Base-by-base conservation (phyloP, 2,888 invertebrate species). In the Cybosia mesomella region DNA sequence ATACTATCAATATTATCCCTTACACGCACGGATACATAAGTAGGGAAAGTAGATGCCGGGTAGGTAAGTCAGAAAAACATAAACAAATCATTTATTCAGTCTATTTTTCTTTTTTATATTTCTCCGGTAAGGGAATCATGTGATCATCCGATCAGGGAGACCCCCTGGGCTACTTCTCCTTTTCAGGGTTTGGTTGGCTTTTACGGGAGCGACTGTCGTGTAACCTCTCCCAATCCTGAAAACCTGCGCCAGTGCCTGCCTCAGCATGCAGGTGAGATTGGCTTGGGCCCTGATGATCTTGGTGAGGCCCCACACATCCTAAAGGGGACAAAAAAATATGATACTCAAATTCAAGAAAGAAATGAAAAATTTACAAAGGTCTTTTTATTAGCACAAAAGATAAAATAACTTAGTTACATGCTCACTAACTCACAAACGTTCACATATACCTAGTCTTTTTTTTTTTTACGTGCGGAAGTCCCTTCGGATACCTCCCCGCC, bases 1-100 rank as follows among this genome's bases (percentile, higher is more conserved):
- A 61, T 80, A 80, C 72, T 73, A 79, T 72, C 58, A 67, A 67
- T 70, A 61, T 72, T 73, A 75, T 80, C 75, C 75, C 75, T 49
- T 8, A 61, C 32, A 32, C 49, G 5, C 28, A 61, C n/a, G 32
- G 11, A 11, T 34, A 34, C 58, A 7, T 28, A 13, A 11, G 8
- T 24, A 60, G 54, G 1, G 18, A 28, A 28, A 28, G 18, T 15
- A 59, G 24, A 22, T 39, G 8, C n/a, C n/a, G n/a, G n/a, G n/a
- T n/a, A n/a, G 22, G 18, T 59, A 10, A 49, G 49, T 49, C n/a
- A 39, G 39, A 4, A 39, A 39, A 39, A 39, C 15, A 39, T 4
- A 39, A 39, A 39, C 4, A 36, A 39, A 15, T 39, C 2, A 15
- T 49, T 49, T 49, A 2, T 28, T 28, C 2, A 28, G 28, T 10